phyloP scores from a whole-genome alignment of 2,888 invertebrate species.

The Ecdyonurus torrentis region DNA sequence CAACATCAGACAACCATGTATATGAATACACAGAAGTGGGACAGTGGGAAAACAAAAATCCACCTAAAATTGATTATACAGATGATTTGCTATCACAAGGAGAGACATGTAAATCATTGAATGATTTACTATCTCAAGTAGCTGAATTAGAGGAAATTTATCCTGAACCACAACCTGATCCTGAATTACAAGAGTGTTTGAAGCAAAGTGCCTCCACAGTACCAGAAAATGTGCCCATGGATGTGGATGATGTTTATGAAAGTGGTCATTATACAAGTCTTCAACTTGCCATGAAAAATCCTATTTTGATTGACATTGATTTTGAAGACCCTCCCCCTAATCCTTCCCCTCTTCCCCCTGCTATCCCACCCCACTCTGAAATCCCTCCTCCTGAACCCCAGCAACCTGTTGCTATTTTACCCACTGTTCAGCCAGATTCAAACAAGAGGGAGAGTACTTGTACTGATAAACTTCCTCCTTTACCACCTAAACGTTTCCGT shows the following conservation, averaged over 20 bases:
- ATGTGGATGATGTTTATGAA: conserved; percentile 45
- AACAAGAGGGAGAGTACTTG: conserved; percentile 35
- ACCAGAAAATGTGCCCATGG: conserved; percentile 24
- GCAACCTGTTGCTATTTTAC: conserved; percentile 26
- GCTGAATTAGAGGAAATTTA: conserved; percentile 70
- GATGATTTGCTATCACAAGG: conserved; percentile 7
- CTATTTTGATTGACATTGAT: conserved; percentile 39
- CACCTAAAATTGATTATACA: not conserved
- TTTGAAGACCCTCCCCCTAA: conserved; percentile 5
- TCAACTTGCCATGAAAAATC: conserved; percentile 73
- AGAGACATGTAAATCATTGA: conserved; percentile 29
- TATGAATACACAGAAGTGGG: conserved; percentile 11
- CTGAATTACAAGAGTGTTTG: not conserved
- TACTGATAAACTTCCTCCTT: conserved; percentile 47
- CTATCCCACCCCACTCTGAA: conserved; percentile 12
- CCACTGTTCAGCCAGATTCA: conserved; percentile 25
- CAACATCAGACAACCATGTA: conserved; percentile 9
- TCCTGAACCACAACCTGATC: conserved; percentile 42
- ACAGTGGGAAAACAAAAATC: not conserved
- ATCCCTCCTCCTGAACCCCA: conserved; percentile 8
- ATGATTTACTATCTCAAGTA: conserved; percentile 57
- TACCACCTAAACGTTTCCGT: conserved; percentile 55
- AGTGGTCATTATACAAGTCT: conserved; percentile 68
- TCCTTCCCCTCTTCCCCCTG: not conserved
- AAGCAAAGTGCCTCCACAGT: conserved; percentile 14